Conservation (phyloP, 2,797 vertebrate genomes). For the Falco concolor region DNA sequence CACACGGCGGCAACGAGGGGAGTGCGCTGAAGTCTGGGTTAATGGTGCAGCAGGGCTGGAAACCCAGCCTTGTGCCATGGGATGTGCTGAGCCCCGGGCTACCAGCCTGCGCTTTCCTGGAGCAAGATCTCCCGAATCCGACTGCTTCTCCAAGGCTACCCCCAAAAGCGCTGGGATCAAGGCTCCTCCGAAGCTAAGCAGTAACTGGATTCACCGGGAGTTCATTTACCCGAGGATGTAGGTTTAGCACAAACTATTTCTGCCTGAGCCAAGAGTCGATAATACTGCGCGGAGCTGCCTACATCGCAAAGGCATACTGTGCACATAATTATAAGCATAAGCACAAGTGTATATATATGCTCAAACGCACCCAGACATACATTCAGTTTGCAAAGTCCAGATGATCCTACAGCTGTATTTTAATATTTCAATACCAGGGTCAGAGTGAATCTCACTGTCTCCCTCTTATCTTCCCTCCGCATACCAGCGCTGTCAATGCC, state of each 20-base stretch:
- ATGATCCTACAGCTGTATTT: constrained; percentile 69
- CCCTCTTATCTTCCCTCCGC: constrained; percentile 71
- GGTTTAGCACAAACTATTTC: not conserved
- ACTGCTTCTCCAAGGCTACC: not conserved
- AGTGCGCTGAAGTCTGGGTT: not conserved
- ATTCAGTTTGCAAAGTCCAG: constrained; percentile 45
- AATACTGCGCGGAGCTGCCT: rapidly evolving
- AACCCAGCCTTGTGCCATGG: not conserved
- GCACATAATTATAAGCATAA: not conserved
- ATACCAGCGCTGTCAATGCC: constrained; percentile 76
- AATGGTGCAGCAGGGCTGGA: not conserved
- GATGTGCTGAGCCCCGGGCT: rapidly evolving
- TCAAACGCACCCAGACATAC: not conserved
- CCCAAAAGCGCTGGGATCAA: not conserved
- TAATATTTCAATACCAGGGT: constrained; percentile 71
- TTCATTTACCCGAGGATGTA: not conserved
- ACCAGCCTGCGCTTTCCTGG: not conserved
- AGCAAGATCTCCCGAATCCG: not conserved
- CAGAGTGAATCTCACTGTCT: constrained; percentile 67
- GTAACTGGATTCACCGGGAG: not conserved
- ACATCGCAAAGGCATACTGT: rapidly evolving
- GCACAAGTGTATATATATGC: not conserved
- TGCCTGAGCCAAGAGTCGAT: not conserved
- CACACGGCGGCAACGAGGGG: rapidly evolving
- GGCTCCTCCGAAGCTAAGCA: not conserved